These are phyloP conservation scores for Tinamus major DNA, from an alignment of 2,797 vertebrate genomes.

Conservation along the genomic window DNA sequence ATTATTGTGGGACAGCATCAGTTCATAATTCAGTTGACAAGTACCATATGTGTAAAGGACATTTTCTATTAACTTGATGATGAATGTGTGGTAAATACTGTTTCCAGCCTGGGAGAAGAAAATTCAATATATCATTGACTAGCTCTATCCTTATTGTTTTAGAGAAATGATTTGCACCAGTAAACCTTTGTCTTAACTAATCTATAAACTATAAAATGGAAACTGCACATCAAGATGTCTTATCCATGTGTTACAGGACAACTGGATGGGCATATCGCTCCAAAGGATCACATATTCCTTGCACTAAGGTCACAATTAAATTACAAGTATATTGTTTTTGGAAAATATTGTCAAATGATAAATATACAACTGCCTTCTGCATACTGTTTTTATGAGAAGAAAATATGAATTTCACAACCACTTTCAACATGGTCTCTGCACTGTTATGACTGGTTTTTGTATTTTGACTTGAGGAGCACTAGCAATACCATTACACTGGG, in stretches of 20 bases:
- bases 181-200: constrained; percentile 42
- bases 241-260: not conserved
- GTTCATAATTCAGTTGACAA: constrained; percentile 54
- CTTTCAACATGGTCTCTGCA: not conserved
- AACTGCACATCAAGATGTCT: not conserved
- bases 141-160: constrained; percentile 49
- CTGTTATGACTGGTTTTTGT: not conserved
- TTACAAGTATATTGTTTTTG: not conserved
- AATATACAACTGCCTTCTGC: not conserved
- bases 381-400: not conserved
- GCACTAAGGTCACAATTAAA: constrained; percentile 38
- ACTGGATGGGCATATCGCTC: not conserved
- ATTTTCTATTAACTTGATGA: constrained; percentile 62
- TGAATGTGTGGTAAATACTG: constrained; percentile 58
- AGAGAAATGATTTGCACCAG: constrained; percentile 33
- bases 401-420: not conserved
- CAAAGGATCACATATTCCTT: constrained; percentile 12
- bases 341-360: not conserved
- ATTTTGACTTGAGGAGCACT: constrained; percentile 22
- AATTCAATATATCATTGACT: constrained; percentile 44
- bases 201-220: not conserved
- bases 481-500: not conserved
- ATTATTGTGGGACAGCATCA: constrained; percentile 49
- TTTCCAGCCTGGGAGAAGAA: constrained; percentile 49
- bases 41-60: constrained; percentile 65